phyloP scores from a whole-genome alignment of 53 echinoderm and acorn worm species.

The Apostichopus leukothele region DNA sequence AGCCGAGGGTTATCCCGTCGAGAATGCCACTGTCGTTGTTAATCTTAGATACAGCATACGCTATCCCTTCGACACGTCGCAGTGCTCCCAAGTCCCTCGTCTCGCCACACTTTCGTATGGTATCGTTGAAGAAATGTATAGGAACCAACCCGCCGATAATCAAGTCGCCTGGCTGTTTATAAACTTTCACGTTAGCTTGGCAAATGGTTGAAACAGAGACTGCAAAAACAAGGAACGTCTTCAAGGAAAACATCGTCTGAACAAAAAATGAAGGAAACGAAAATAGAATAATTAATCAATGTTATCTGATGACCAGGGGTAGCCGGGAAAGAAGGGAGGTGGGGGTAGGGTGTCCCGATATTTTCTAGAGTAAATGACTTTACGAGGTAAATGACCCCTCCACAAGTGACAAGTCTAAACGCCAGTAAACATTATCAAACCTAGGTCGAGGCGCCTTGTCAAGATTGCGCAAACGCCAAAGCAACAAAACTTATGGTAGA shows the following conservation, averaged over 20 bases:
- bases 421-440: too few relatives aligned
- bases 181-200: constrained; percentile 31
- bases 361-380: too few relatives aligned
- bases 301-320: too few relatives aligned
- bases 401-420: too few relatives aligned
- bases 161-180: constrained; percentile 68
- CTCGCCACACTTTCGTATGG: constrained; percentile 53
- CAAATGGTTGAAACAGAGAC: background rate
- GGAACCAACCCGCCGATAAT: constrained; percentile 88
- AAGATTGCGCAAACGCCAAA: too few relatives aligned
- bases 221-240: background rate
- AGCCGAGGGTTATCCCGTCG: constrained; percentile 69
- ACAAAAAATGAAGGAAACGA: background rate
- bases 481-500: too few relatives aligned
- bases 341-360: too few relatives aligned
- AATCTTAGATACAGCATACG: constrained; percentile 64
- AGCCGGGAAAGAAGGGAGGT: too few relatives aligned
- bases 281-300: background rate
- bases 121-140: constrained; percentile 68
- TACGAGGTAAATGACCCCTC: too few relatives aligned
- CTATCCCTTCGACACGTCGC: constrained; percentile 84
- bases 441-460: too few relatives aligned
- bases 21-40: constrained; percentile 68
- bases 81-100: constrained; percentile 62
- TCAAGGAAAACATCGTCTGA: background rate